Conservation (phyloP, 2,797 vertebrate species). For the Nyctibius grandis region DNA sequence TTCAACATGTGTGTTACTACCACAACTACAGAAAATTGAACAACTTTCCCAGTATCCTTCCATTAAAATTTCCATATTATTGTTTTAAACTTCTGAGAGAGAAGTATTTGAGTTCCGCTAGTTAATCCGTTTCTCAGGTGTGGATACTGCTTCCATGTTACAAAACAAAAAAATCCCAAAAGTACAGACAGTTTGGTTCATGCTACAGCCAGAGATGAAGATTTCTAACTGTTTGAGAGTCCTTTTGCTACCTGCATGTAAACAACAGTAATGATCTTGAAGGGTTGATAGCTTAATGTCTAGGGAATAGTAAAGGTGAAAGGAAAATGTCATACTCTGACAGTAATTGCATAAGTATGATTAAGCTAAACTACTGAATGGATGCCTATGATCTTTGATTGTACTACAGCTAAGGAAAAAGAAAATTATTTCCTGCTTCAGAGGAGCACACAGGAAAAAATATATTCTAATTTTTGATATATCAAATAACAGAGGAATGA, state of each 20-base stretch:
- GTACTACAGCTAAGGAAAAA: constrained; percentile 3
- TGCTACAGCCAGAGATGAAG: not conserved
- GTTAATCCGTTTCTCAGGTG: rapidly evolving
- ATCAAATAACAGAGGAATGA: not conserved
- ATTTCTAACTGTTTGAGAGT: constrained; percentile 5
- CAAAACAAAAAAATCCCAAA: not conserved
- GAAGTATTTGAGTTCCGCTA: not conserved
- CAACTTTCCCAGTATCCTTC: not conserved
- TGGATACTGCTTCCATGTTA: not conserved
- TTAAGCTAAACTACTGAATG: constrained; percentile 39
- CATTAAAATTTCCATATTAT: not conserved
- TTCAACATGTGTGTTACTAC: not conserved
- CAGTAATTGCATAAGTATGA: constrained; percentile 66
- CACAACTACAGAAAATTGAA: not conserved
- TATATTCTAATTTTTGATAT: constrained; percentile 17
- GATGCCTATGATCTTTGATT: constrained; percentile 27
- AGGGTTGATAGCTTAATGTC: constrained; percentile 58
- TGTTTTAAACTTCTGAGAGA: not conserved
- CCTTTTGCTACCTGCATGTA: constrained; percentile 49
- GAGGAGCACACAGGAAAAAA: constrained; percentile 16
- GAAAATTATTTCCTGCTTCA: constrained; percentile 45
- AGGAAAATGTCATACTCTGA: constrained; percentile 64
- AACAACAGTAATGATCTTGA: constrained; percentile 55
- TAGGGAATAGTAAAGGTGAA: constrained; percentile 58
- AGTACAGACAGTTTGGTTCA: not conserved